Percentiles rank a stretch among this genome's conserved stretches.
Evolutionary conservation across 2,797 vertebrate genomes (phyloP).

Genomic region (Coendou prehensilis): DNA sequence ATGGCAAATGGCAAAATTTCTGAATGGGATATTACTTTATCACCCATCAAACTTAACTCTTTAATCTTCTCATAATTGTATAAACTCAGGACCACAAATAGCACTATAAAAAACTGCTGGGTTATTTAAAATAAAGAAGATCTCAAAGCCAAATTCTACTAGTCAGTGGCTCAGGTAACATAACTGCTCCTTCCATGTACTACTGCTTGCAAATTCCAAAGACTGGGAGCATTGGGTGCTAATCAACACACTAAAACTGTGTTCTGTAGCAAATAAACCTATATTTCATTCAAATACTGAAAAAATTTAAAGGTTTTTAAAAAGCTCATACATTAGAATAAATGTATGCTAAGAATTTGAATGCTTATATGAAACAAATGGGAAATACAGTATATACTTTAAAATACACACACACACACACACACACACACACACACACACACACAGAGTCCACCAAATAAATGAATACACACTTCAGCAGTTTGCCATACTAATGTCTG

Average conservation of each 20-base stretch:
- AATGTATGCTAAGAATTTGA: constrained; percentile 25
- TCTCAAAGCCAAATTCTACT: background rate
- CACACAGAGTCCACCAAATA: background rate
- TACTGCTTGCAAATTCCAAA: background rate
- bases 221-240: background rate
- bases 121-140: background rate
- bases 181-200: background rate
- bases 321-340: constrained; percentile 31
- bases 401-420: background rate
- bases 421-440: background rate
- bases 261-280: background rate
- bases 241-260: background rate
- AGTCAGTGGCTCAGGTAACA: background rate
- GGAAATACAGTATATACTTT: constrained; percentile 34
- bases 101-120: background rate
- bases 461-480: background rate
- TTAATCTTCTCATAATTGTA: background rate
- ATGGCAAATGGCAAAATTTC: background rate
- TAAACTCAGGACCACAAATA: background rate
- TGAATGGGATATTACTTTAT: constrained; percentile 11
- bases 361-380: background rate
- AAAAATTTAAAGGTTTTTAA: background rate
- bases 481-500: background rate
- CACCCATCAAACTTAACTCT: background rate
- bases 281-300: constrained; percentile 12